Percentiles rank a stretch among this genome's conserved stretches.
These are phyloP conservation scores for Trachemys scripta DNA, from an alignment of 2,113 vertebrate genomes.

Conservation along the genomic window DNA sequence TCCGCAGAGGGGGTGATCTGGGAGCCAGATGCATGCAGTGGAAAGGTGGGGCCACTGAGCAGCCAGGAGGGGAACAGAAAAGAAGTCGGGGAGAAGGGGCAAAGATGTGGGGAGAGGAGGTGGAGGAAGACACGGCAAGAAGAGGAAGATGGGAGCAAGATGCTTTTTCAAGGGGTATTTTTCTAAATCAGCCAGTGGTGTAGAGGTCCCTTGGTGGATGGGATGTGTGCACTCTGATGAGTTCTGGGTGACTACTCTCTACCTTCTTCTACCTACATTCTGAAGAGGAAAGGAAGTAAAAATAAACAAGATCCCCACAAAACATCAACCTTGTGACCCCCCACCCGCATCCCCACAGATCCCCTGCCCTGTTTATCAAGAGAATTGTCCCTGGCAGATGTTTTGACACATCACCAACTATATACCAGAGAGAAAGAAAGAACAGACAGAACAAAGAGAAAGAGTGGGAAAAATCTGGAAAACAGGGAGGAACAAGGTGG, in stretches of 20 bases:
- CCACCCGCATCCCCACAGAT: not conserved
- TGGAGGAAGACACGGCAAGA: not conserved
- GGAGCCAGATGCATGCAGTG: not conserved
- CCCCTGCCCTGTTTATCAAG: not conserved
- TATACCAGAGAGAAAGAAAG: not conserved
- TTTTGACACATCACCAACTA: not conserved
- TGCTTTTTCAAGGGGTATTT: not conserved
- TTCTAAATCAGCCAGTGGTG: not conserved
- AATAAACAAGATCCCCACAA: not conserved
- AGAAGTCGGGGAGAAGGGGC: not conserved
- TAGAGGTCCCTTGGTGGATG: rapidly evolving
- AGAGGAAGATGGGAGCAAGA: not conserved
- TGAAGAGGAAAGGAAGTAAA: not conserved
- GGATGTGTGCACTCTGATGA: not conserved
- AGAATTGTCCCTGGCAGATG: not conserved
- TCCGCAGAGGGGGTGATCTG: rapidly evolving
- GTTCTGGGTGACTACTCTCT: not conserved
- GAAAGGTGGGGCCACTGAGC: not conserved
- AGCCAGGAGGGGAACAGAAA: not conserved
- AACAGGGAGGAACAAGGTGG: not conserved
- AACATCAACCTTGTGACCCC: not conserved
- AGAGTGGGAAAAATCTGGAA: not conserved
- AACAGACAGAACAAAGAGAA: not conserved
- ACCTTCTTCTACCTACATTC: not conserved
- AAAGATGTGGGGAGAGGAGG: not conserved